Conservation (phyloP, 2,797 vertebrate genomes). For the Chiroxiphia lanceolata region DNA sequence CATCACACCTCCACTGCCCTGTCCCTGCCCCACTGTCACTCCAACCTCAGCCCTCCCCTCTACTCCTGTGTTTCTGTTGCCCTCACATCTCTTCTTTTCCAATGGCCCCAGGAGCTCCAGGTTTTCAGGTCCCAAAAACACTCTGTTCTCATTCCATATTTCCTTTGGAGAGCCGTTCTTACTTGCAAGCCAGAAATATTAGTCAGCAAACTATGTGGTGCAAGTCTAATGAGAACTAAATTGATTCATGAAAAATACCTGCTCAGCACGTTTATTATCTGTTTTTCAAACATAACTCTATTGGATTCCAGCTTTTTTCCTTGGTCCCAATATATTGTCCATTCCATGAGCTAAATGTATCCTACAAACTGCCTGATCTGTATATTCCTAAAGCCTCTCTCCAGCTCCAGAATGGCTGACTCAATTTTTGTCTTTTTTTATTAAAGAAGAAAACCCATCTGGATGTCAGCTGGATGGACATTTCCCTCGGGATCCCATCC, state of each 20-base stretch:
- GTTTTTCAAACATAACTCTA: not conserved
- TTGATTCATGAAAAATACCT: conserved; percentile 9
- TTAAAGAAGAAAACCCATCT: not conserved
- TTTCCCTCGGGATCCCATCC: conserved; percentile 3
- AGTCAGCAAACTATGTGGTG: conserved; percentile 13
- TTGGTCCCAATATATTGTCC: not conserved
- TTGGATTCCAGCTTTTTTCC: not conserved
- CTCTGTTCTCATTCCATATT: not conserved
- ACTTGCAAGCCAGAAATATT: conserved; percentile 8
- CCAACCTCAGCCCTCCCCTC: not conserved
- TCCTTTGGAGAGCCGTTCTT: not conserved
- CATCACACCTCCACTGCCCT: accelerated
- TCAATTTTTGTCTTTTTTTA: conserved; percentile 9
- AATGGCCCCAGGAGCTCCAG: not conserved
- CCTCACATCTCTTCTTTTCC: not conserved
- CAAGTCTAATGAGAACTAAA: conserved; percentile 39
- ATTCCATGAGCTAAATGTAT: not conserved
- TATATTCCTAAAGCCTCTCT: not conserved
- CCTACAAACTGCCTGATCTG: not conserved
- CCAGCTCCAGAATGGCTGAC: not conserved
- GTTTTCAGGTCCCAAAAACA: not conserved
- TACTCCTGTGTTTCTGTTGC: not conserved
- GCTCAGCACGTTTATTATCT: conserved; percentile 36
- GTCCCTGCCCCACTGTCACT: accelerated
- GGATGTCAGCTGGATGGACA: not conserved